Evolutionary conservation across 2,888 invertebrate genomes (phyloP).

Genomic region (Cotesia congregata): DNA sequence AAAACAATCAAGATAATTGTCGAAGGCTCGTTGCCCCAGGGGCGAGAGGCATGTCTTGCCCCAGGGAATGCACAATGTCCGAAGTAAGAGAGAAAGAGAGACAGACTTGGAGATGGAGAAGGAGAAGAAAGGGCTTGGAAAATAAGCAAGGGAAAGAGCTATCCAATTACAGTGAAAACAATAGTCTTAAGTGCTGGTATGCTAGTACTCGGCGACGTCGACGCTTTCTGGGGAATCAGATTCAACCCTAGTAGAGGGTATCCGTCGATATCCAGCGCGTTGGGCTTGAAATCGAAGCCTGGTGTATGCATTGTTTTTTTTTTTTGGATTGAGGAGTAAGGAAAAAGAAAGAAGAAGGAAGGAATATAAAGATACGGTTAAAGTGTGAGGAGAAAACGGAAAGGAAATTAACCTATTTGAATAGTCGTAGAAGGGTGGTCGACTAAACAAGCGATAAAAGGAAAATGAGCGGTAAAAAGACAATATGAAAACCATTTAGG

Average conservation of each 20-base stretch:
- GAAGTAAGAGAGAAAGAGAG: constrained; percentile 17
- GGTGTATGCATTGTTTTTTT: neutral
- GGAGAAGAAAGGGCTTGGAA: constrained; percentile 33
- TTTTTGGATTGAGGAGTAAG: constrained; percentile 17
- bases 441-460: constrained; percentile 69
- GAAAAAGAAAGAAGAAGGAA: constrained; percentile 22
- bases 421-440: constrained; percentile 48
- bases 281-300: constrained; percentile 25
- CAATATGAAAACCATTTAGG: constrained; percentile 69
- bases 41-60: constrained; percentile 40
- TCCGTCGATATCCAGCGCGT: constrained; percentile 27
- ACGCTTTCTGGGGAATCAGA: constrained; percentile 33
- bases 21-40: constrained; percentile 57
- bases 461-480: constrained; percentile 70
- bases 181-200: constrained; percentile 71
- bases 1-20: constrained; percentile 71
- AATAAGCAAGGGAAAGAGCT: constrained; percentile 55
- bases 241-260: constrained; percentile 13
- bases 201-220: constrained; percentile 53
- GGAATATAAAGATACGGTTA: constrained; percentile 4
- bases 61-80: constrained; percentile 43
- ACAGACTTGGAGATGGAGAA: constrained; percentile 32
- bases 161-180: constrained; percentile 73
- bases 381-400: constrained; percentile 34
- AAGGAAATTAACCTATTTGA: constrained; percentile 60